Conservation (phyloP, 2,888 invertebrate species). For the Thymelicus sylvestris region DNA sequence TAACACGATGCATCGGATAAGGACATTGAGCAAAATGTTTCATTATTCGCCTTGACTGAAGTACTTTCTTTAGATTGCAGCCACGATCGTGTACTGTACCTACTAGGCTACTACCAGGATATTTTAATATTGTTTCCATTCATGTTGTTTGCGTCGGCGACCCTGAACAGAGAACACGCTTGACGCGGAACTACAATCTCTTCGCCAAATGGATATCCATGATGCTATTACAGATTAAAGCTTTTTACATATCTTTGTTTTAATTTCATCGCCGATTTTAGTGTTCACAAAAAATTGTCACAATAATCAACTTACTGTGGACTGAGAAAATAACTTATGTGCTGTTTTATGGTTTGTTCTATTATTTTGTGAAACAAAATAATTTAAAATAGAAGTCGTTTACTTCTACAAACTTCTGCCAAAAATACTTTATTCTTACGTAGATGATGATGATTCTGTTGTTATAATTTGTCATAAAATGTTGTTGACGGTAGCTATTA, state of each 20-base stretch:
- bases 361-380: too few relatives aligned
- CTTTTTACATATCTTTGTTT: slow-evolving; percentile 13
- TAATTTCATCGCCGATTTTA: neutral
- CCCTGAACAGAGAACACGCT: slow-evolving; percentile 56
- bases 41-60: slow-evolving; percentile 32
- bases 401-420: too few relatives aligned
- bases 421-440: too few relatives aligned
- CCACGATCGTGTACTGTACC: slow-evolving; percentile 24
- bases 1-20: slow-evolving; percentile 56
- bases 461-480: too few relatives aligned
- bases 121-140: slow-evolving; percentile 51
- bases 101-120: slow-evolving; percentile 47
- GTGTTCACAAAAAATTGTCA: slow-evolving; percentile 2
- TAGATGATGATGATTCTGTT: too few relatives aligned
- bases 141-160: slow-evolving; percentile 55
- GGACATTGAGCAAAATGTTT: slow-evolving; percentile 38
- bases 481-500: neutral
- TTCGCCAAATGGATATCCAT: slow-evolving; percentile 55
- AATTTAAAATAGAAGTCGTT: too few relatives aligned
- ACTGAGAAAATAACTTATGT: too few relatives aligned
- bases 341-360: too few relatives aligned
- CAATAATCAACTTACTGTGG: too few relatives aligned
- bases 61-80: slow-evolving; percentile 36
- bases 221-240: slow-evolving; percentile 43
- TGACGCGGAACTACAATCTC: slow-evolving; percentile 66